Conservation (phyloP, 2,113 vertebrate species). For the Naja naja region DNA sequence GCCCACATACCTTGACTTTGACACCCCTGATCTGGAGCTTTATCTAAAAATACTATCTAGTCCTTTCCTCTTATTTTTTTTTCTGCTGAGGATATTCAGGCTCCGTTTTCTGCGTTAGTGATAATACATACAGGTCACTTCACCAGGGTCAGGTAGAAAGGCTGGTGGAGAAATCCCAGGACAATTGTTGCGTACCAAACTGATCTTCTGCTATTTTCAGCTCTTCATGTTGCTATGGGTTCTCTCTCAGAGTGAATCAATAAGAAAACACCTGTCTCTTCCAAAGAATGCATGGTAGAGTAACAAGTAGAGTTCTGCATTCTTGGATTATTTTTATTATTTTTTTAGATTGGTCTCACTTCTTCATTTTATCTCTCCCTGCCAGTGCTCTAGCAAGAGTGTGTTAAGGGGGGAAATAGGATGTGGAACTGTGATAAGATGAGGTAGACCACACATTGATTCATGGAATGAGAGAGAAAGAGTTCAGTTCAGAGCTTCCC, state of each 20-base stretch:
- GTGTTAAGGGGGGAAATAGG: conserved; percentile 19
- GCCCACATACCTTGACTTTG: too few relatives aligned
- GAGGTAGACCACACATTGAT: conserved; percentile 41
- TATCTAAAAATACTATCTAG: not conserved
- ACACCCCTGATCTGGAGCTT: not conserved
- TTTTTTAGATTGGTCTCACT: conserved; percentile 1
- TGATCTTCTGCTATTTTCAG: not conserved
- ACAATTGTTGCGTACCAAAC: not conserved
- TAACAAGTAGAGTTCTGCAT: conserved; percentile 46
- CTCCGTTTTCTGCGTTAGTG: not conserved
- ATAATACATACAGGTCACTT: not conserved
- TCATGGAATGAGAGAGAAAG: conserved; percentile 19
- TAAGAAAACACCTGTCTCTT: not conserved
- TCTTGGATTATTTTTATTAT: conserved; percentile 5
- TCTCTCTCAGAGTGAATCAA: conserved; percentile 10
- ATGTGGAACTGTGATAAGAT: conserved; percentile 55
- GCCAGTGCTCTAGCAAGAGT: conserved; percentile 43
- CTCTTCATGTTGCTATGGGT: not conserved
- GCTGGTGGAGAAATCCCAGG: not conserved
- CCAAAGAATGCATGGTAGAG: not conserved
- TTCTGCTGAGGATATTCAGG: not conserved
- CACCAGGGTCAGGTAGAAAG: too few relatives aligned
- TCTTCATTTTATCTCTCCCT: conserved; percentile 61
- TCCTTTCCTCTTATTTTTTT: not conserved
- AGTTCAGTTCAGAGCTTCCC: conserved; percentile 42